phyloP scores from a whole-genome alignment of 2,797 vertebrate genomes.

The Chloroceryle amazona region DNA sequence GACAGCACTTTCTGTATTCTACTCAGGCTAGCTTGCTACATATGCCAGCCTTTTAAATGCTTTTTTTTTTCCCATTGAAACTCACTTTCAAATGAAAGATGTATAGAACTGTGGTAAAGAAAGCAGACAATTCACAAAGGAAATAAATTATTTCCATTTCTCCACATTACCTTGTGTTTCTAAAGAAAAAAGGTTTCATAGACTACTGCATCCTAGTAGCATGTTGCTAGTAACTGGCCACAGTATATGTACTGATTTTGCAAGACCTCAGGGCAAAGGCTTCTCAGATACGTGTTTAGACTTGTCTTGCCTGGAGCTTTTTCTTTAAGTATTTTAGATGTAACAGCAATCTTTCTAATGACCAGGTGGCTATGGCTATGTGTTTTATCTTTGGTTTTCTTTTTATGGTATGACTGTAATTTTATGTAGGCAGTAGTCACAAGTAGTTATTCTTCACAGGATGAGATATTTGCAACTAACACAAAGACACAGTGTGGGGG shows the following conservation, averaged over 20 bases:
- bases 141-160: background rate
- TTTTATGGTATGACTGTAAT: background rate
- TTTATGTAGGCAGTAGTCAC: background rate
- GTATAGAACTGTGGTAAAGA: background rate
- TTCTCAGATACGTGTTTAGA: background rate
- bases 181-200: background rate
- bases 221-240: background rate
- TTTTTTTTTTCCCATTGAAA: background rate
- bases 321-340: background rate
- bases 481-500: background rate
- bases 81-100: background rate
- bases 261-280: background rate
- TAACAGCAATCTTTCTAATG: background rate
- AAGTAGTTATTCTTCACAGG: background rate
- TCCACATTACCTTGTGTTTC: background rate
- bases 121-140: background rate
- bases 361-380: background rate
- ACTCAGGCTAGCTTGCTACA: background rate
- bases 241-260: background rate
- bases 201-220: background rate
- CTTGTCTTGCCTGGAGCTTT: background rate
- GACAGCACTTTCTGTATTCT: background rate
- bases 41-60: background rate
- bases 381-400: background rate
- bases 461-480: background rate